phyloP scores from a whole-genome alignment of 2,113 vertebrate species.

The Capreolus pygargus region DNA sequence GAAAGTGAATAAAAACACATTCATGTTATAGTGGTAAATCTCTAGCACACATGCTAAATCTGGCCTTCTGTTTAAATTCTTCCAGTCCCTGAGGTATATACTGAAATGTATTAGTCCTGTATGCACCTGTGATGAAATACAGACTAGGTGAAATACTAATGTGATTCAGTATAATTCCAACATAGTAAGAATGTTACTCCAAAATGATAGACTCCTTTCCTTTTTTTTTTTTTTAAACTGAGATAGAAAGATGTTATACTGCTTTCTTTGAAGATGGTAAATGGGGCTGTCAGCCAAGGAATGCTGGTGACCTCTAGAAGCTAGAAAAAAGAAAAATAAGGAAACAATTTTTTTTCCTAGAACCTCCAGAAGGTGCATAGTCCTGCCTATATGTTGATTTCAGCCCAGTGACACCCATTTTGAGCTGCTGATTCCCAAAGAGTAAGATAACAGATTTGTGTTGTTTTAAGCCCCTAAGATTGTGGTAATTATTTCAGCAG shows the following conservation, averaged over 20 bases:
- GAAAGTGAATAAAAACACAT: not conserved
- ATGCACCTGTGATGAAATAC: not conserved
- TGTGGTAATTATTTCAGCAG: not conserved
- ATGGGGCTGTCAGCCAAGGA: not conserved
- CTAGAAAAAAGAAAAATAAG: not conserved
- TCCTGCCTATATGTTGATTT: not conserved
- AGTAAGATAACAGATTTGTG: not conserved
- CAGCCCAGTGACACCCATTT: not conserved
- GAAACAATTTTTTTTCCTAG: not conserved
- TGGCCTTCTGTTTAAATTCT: not conserved
- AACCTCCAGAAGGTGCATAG: not conserved
- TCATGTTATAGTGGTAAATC: not conserved
- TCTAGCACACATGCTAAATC: not conserved
- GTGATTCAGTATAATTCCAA: not conserved
- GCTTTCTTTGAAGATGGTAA: not conserved
- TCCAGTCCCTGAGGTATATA: not conserved
- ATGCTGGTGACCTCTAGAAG: not conserved
- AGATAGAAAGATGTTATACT: not conserved
- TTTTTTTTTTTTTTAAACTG: not conserved
- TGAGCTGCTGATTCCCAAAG: not conserved
- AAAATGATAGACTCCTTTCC: not conserved
- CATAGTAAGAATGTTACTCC: not conserved
- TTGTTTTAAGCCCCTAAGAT: not conserved
- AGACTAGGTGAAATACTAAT: not conserved
- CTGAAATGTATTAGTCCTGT: not conserved